These are phyloP conservation scores for Catharus fuscescens DNA, from an alignment of 2,113 vertebrate genomes.

Conservation along the genomic window DNA sequence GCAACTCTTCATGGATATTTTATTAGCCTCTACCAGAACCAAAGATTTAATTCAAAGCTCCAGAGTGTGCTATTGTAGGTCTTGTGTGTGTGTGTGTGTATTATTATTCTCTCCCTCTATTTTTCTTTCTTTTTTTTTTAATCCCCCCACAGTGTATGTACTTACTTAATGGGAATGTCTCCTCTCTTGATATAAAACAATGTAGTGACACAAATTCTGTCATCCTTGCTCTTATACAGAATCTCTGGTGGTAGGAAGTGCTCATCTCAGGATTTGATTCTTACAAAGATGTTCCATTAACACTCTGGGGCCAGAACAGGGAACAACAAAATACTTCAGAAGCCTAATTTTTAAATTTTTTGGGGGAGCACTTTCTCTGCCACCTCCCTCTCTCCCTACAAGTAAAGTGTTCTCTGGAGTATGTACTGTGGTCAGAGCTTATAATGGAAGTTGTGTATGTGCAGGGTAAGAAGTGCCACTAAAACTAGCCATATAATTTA, in stretches of 20 bases:
- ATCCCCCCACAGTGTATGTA: accelerated
- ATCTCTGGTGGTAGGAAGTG: neutral
- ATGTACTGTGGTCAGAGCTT: neutral
- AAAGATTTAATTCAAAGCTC: neutral
- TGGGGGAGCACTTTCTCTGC: neutral
- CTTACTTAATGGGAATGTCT: neutral
- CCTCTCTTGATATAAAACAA: neutral
- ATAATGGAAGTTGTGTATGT: neutral
- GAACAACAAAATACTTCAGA: neutral
- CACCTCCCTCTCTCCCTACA: neutral
- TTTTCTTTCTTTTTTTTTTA: neutral
- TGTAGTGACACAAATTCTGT: neutral
- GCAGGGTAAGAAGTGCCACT: neutral
- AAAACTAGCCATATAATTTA: neutral
- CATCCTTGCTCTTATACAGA: neutral
- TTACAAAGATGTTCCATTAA: neutral
- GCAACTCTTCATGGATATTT: neutral
- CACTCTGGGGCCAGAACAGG: neutral
- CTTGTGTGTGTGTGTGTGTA: neutral
- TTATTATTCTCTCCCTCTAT: neutral
- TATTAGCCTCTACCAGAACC: neutral
- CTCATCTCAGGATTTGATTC: neutral
- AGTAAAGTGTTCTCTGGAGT: neutral
- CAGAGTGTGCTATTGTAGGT: neutral
- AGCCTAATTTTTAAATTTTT: neutral